Evolutionary conservation across 2,113 vertebrate genomes (phyloP).

Genomic region (Herpetotheres cachinnans): DNA sequence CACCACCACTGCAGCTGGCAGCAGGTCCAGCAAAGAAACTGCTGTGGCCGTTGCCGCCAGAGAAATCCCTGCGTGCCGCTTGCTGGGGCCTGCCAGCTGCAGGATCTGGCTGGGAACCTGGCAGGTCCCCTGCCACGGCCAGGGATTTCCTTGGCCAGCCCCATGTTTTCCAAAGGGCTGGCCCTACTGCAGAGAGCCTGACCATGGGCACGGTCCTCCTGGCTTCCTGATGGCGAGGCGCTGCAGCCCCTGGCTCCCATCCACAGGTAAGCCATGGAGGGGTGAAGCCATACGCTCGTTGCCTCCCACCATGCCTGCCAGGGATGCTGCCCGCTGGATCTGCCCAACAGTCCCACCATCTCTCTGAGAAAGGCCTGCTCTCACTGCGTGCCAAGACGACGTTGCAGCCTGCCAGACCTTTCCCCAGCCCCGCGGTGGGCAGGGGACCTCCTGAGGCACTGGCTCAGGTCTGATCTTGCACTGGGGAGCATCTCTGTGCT

Average conservation of each 20-base stretch:
- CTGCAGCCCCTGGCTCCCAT: background rate
- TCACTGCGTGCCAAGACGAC: rapidly evolving
- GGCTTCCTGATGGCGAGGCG: background rate
- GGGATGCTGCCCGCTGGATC: too few relatives aligned
- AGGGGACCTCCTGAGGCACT: rapidly evolving
- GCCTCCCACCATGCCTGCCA: background rate
- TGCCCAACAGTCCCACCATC: background rate
- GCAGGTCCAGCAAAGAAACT: background rate
- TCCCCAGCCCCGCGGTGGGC: background rate
- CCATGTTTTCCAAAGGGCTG: background rate
- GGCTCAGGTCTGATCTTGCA: rapidly evolving
- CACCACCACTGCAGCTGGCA: background rate
- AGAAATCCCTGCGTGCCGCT: background rate
- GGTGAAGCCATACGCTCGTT: background rate
- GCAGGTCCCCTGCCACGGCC: background rate
- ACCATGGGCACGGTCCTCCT: background rate
- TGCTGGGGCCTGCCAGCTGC: background rate
- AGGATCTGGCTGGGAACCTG: background rate
- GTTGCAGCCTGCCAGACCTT: too few relatives aligned
- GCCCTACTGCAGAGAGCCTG: background rate
- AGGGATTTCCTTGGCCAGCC: background rate
- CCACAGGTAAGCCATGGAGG: background rate
- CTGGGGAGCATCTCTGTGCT: background rate
- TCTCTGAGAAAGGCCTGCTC: background rate
- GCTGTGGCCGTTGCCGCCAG: background rate